Conservation (phyloP, 92 coral and sea anemone species). For the Isaurus tuberculatus region DNA sequence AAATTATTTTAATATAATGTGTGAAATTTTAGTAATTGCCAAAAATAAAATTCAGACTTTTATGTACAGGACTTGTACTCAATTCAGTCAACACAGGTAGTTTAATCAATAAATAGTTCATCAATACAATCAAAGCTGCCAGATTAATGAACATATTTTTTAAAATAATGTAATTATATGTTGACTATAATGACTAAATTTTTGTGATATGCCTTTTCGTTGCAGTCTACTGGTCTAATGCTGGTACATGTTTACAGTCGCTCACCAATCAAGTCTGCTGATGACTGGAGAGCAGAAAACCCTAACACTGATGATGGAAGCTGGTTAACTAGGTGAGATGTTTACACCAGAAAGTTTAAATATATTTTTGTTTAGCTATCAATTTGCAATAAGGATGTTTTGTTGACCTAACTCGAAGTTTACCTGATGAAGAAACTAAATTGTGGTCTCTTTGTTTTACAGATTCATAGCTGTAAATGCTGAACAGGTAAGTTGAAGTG, state of each 20-base stretch:
- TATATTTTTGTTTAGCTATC: not conserved
- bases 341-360: not conserved
- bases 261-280: not conserved
- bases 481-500: slow-evolving; percentile 75
- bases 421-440: not conserved
- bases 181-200: not conserved
- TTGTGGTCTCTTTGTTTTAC: not conserved
- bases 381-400: too few species aligned
- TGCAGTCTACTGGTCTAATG: slow-evolving; percentile 43
- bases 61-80: too few species aligned
- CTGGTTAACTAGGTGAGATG: slow-evolving; percentile 24
- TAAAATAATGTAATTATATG: too few species aligned
- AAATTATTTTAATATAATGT: too few species aligned
- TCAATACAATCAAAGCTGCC: too few species aligned
- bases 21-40: too few species aligned
- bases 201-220: not conserved
- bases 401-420: too few species aligned
- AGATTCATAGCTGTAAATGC: slow-evolving; percentile 89
- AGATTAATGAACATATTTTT: too few species aligned
- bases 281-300: slow-evolving; percentile 17
- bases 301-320: not conserved
- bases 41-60: too few species aligned
- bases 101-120: too few species aligned
- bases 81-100: too few species aligned
- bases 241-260: slow-evolving; percentile 42